Conservation (phyloP, 2,888 invertebrate genomes). For the Apamea monoglypha region DNA sequence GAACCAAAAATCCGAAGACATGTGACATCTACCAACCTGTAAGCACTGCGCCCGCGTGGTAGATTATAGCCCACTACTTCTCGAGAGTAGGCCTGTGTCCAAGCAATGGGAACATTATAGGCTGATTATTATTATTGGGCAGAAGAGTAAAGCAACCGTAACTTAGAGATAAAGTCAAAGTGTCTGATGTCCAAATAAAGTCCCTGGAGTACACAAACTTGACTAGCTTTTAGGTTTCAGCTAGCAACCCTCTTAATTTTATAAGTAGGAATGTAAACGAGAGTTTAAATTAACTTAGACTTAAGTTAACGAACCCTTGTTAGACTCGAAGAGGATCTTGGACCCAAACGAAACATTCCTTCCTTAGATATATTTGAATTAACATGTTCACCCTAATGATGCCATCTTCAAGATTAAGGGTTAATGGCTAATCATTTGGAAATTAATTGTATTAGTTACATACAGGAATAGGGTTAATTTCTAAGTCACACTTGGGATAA, state of each 20-base stretch:
- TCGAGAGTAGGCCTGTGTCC: no score
- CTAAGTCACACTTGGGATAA: not conserved
- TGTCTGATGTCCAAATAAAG: not conserved
- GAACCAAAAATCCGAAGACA: not conserved
- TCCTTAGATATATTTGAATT: slow-evolving; percentile 16
- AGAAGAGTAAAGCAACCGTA: no score
- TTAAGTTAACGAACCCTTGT: slow-evolving; percentile 25
- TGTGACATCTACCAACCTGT: not conserved
- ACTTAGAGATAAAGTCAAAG: not conserved
- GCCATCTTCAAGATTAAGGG: slow-evolving; percentile 16
- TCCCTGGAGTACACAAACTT: not conserved
- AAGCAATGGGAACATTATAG: no score
- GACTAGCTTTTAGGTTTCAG: not conserved
- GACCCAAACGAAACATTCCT: not conserved
- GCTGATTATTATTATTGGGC: not conserved
- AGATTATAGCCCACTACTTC: no score
- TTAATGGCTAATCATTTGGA: slow-evolving; percentile 18
- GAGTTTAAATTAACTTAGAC: slow-evolving; percentile 38
- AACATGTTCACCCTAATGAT: slow-evolving; percentile 27
- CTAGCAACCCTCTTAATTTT: slow-evolving; percentile 24
- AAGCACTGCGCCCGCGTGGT: no score
- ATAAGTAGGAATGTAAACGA: slow-evolving; percentile 32
- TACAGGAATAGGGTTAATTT: not conserved
- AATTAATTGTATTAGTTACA: slow-evolving; percentile 16
- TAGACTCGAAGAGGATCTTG: slow-evolving; percentile 18